Evolutionary conservation across 2,113 vertebrate genomes (phyloP), one percentile per base, ranked within the genome.

Genomic region (Manacus vitellinus): DNA sequence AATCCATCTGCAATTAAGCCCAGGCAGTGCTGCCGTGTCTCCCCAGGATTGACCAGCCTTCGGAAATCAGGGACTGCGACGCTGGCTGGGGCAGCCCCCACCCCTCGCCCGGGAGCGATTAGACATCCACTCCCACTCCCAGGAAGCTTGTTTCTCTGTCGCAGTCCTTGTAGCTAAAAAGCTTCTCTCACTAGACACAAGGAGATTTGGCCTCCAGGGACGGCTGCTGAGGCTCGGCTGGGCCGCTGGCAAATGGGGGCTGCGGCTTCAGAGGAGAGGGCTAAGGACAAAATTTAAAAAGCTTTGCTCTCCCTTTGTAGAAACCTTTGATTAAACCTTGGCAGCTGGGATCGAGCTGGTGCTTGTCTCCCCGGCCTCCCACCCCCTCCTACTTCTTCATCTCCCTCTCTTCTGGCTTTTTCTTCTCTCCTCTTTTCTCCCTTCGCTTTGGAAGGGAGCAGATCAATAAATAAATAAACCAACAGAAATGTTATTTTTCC

Each of bases 391-490:
- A 2, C n/a, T 95, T 86, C 92, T 92, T 91, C 77, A 73, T 75
- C 75, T 95, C 44, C 37, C 21, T 51, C 55, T 67, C 80, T 55
- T 33, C 65, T 81, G 41, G 35, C 47, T 89, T 65, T 65, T 31
- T 79, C 52, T 52, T 59, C 76, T 63, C 58, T 59, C 72, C 39
- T 78, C 68, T 92, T 86, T 70, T 82, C 88, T 94, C 46, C 61
- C 73, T 52, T 84, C 16, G 4, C 94, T 83, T 88, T 70, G 72
- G 86, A 83, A 88, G 23, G 55, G 46, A 95, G 59, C 41, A 52
- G 91, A 95, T 97, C 95, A 56, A 96, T 95, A 89, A 95, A 91
- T 92, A 96, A 94, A 96, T 75, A 95, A 95, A 91, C 91, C 79
- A 79, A 58, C 61, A 71, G 89, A 95, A 95, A 91, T 71, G 73